Conservation (phyloP, 2,797 vertebrate species). For the Channallabes apus region DNA sequence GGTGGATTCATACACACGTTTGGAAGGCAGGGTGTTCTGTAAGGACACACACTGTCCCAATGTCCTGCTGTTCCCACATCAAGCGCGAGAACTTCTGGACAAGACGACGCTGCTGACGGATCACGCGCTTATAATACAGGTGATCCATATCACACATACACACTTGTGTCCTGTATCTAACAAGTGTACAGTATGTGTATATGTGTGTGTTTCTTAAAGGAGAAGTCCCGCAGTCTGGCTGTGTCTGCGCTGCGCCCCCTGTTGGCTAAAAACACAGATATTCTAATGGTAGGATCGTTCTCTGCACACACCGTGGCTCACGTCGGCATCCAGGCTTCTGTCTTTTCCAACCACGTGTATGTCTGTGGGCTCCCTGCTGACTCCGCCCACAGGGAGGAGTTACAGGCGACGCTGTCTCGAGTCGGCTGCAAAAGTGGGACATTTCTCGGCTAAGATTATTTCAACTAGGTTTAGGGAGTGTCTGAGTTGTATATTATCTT, state of each 20-base stretch:
- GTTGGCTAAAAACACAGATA: slow-evolving; percentile 74
- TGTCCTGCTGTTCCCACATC: slow-evolving; percentile 81
- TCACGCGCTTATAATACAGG: slow-evolving; percentile 83
- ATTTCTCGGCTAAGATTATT: slow-evolving; percentile 18
- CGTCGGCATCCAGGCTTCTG: slow-evolving; percentile 70
- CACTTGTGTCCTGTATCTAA: neutral
- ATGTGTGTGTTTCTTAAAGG: slow-evolving; percentile 67
- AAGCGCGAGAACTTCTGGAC: slow-evolving; percentile 72
- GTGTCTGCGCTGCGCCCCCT: slow-evolving; percentile 78
- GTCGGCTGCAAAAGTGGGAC: slow-evolving; percentile 85
- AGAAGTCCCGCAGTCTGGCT: slow-evolving; percentile 86
- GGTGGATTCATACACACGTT: slow-evolving; percentile 68
- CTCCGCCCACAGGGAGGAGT: slow-evolving; percentile 68
- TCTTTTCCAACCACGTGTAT: slow-evolving; percentile 69
- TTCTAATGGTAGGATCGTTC: slow-evolving; percentile 81
- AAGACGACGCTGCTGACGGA: slow-evolving; percentile 71
- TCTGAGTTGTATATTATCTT: neutral
- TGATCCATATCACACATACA: slow-evolving; percentile 56
- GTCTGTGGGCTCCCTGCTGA: slow-evolving; percentile 78
- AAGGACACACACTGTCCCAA: slow-evolving; percentile 83
- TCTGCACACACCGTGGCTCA: slow-evolving; percentile 84
- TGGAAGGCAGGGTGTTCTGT: slow-evolving; percentile 73
- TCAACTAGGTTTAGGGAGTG: neutral
- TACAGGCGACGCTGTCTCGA: slow-evolving; percentile 69
- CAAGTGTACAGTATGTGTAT: neutral